Evolutionary conservation across 64 coral and sea anemone species (phyloP).

Genomic region (Montipora foliosa): DNA sequence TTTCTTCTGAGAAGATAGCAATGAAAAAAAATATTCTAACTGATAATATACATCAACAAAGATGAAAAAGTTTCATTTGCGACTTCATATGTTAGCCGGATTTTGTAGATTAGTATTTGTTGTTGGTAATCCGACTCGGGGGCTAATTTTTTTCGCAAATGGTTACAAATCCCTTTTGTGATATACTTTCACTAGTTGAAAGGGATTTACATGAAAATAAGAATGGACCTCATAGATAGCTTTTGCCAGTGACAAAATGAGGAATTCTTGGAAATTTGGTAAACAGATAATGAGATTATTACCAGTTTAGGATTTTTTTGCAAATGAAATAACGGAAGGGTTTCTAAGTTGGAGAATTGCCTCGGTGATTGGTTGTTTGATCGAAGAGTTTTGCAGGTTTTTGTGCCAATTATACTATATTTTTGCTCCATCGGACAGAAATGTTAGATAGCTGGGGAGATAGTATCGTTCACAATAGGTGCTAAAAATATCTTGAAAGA

Average conservation of each 20-base stretch:
- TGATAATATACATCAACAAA: neutral
- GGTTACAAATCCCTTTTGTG: neutral
- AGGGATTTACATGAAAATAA: too few species aligned
- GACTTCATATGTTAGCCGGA: neutral
- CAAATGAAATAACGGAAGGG: neutral
- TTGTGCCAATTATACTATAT: neutral
- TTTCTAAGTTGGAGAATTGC: neutral
- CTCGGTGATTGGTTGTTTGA: neutral
- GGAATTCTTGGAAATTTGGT: neutral
- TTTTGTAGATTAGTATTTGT: neutral
- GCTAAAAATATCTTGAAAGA: slow-evolving; percentile 41
- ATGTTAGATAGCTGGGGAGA: neutral
- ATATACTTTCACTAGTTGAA: too few species aligned
- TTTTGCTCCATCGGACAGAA: neutral
- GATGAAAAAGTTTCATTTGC: neutral
- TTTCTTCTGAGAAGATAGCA: neutral
- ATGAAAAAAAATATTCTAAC: neutral
- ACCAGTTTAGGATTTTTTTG: too few species aligned
- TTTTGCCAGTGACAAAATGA: neutral
- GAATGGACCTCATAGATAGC: neutral
- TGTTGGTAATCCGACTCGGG: neutral
- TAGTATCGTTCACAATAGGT: neutral
- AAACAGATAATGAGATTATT: too few species aligned
- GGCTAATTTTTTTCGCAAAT: neutral
- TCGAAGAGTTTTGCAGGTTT: neutral